These are phyloP conservation scores for Acanthurus leucopareius DNA, from an alignment of 2,797 vertebrate species.

Conservation along the genomic window DNA sequence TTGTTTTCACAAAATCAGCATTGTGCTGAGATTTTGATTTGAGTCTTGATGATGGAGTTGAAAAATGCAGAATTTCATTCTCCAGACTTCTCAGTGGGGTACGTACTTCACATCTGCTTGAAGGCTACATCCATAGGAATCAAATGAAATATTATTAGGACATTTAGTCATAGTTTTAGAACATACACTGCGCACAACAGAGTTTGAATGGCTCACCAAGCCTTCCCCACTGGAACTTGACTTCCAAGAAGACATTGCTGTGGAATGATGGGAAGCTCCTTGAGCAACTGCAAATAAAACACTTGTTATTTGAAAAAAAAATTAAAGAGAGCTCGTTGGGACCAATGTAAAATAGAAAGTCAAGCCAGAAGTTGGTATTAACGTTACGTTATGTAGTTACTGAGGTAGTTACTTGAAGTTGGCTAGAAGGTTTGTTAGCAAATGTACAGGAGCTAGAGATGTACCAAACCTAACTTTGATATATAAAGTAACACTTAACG, in stretches of 20 bases:
- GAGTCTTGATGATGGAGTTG: conserved; percentile 42
- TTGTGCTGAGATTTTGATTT: conserved; percentile 51
- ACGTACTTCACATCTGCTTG: conserved; percentile 60
- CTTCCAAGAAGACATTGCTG: conserved; percentile 60
- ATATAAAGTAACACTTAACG: not conserved
- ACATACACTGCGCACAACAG: not conserved
- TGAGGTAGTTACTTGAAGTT: not conserved
- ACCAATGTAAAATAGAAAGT: no score
- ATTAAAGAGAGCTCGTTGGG: no score
- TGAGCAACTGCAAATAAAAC: conserved; percentile 20
- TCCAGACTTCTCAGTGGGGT: conserved; percentile 81
- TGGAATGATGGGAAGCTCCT: conserved; percentile 6
- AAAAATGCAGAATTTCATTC: conserved; percentile 68
- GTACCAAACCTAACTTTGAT: fast-evolving
- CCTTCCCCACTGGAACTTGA: conserved; percentile 45
- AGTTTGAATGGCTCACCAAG: conserved; percentile 64
- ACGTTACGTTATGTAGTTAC: not conserved
- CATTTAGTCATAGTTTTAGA: not conserved
- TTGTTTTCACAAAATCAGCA: conserved; percentile 34
- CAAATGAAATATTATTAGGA: not conserved
- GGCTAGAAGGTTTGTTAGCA: fast-evolving
- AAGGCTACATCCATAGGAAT: conserved; percentile 52
- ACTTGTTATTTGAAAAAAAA: no score
- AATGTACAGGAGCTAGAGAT: not conserved
- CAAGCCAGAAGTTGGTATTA: not conserved